Evolutionary conservation across 2,888 invertebrate genomes (phyloP), one percentile per base, ranked within the genome.

Genomic region (Dyspetes luteomarginatus): DNA sequence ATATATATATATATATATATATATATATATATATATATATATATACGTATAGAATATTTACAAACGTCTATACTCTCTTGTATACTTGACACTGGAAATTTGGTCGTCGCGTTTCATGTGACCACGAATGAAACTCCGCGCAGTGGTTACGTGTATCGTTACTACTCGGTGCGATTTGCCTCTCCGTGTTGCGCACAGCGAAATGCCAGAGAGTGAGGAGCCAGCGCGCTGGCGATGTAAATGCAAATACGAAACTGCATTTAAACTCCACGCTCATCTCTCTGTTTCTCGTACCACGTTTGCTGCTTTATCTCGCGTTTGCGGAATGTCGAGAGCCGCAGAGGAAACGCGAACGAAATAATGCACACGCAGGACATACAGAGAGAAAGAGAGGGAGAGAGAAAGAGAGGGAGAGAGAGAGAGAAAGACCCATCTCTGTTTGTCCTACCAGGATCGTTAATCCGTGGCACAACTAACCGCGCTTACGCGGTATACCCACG

Each of bases 401-500:
- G 36, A 36, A 36, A 36, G 36, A 36, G 36, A 12, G 36, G 12
- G 12, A 36, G n/a, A n/a, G n/a, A n/a, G n/a, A n/a, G n/a, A n/a
- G n/a, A 28, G 60, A 28, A 30, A 64, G 48, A 56, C 24, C 28
- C 52, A 4, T 24, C 43, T 45, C 58, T 67, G 71, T 55, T 60
- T 56, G 22, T 43, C 4, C 43, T 48, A 60, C 60, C 73, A 55
- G 69, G 56, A 77, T 69, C 77, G 82, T 82, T 82, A 80, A 82
- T 82, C 82, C 77, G 73, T 41, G 79, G 76, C 80, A 65, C 79
- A 82, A 77, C 78, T 62, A 73, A 78, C 72, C 78, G 72, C 78
- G 78, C 58, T 72, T 64, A 78, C 73, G 62, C 68, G 73, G 78
- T 73, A 72, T 65, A 36, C 28, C 9, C 55, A 28, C 62, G 36